Percentiles rank a stretch among this genome's conserved stretches.
Conservation (phyloP, 2,113 vertebrate species). For the Engystomops pustulosus region DNA sequence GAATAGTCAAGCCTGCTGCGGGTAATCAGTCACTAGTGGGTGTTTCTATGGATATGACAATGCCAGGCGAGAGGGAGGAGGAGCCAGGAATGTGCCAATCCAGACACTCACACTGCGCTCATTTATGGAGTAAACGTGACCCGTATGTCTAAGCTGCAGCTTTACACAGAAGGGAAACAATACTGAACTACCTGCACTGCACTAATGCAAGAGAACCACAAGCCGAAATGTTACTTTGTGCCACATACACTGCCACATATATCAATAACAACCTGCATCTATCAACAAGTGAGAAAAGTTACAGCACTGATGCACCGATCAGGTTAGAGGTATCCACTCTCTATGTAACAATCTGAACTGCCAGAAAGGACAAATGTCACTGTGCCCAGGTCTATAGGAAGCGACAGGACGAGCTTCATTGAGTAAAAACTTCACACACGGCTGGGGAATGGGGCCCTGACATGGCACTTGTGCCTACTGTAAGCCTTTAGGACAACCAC, state of each 20-base stretch:
- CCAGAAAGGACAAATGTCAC: too few relatives aligned
- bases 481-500: background rate
- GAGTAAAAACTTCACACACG: too few relatives aligned
- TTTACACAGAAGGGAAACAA: background rate
- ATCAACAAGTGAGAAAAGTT: background rate
- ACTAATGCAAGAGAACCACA: too few relatives aligned
- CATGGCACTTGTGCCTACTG: background rate
- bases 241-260: background rate
- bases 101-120: background rate
- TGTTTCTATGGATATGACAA: constrained; percentile 39
- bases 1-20: constrained; percentile 33
- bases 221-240: background rate
- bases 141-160: background rate
- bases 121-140: background rate
- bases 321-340: too few relatives aligned
- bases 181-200: background rate
- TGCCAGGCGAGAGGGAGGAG: constrained; percentile 28
- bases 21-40: constrained; percentile 54
- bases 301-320: background rate
- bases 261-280: background rate
- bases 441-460: background rate
- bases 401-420: too few relatives aligned
- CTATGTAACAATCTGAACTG: too few relatives aligned
- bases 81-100: constrained; percentile 10
- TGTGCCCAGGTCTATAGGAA: too few relatives aligned